Conservation (phyloP, 2,888 invertebrate species). For the Drosophila multiciliata region DNA sequence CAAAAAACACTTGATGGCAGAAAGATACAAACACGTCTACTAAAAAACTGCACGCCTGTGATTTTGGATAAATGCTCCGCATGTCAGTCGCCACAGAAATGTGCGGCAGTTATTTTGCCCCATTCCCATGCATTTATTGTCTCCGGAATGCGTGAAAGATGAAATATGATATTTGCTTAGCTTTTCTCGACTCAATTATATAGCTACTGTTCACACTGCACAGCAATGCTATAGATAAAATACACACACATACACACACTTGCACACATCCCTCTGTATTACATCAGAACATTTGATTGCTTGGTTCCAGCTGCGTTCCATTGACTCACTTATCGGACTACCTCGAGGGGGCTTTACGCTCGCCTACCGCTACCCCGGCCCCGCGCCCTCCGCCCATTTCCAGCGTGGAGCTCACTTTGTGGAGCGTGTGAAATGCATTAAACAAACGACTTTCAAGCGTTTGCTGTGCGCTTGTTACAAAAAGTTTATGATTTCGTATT, state of each 20-base stretch:
- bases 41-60: constrained; percentile 68
- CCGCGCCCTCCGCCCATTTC: constrained; percentile 4
- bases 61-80: constrained; percentile 72
- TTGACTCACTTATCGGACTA: constrained; percentile 49
- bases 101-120: constrained; percentile 38
- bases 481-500: constrained; percentile 79
- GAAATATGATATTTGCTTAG: not conserved
- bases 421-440: constrained; percentile 65
- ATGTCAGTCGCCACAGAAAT: constrained; percentile 54
- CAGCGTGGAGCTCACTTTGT: constrained; percentile 38
- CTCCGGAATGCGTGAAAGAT: not conserved
- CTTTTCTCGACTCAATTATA: not conserved
- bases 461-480: constrained; percentile 77
- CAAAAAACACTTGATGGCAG: constrained; percentile 42
- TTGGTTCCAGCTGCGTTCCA: constrained; percentile 22
- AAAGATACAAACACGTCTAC: constrained; percentile 59
- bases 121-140: constrained; percentile 1
- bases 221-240: not conserved
- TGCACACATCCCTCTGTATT: constrained; percentile 5
- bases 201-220: not conserved
- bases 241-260: not conserved
- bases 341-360: constrained; percentile 36
- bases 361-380: constrained; percentile 9
- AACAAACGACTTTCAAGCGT: constrained; percentile 68
- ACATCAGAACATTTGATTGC: constrained; percentile 15